These are phyloP conservation scores for Cichladusa arquata DNA, from an alignment of 2,113 vertebrate genomes.

Conservation along the genomic window DNA sequence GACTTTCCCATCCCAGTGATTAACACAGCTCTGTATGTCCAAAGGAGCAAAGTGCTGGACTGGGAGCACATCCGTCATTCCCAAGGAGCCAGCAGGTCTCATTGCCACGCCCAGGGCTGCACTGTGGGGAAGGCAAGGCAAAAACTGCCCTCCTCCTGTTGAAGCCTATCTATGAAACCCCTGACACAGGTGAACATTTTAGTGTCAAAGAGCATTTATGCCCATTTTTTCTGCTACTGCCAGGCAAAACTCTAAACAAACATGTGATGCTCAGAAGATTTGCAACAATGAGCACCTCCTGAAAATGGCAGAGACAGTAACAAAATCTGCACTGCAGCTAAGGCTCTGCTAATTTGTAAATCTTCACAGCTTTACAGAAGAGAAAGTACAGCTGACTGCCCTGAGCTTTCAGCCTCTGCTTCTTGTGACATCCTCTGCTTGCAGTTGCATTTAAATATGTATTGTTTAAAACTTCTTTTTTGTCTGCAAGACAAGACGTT, in stretches of 20 bases:
- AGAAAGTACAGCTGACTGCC: neutral
- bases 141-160: neutral
- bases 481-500: neutral
- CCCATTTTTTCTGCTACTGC: neutral
- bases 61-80: neutral
- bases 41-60: neutral
- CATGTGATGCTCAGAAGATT: neutral
- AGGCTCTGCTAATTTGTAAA: neutral
- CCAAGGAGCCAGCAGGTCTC: neutral
- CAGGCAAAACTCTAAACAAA: neutral
- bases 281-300: neutral
- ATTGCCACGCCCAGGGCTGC: neutral
- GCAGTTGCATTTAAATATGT: neutral
- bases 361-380: neutral
- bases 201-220: neutral
- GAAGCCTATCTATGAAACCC: neutral
- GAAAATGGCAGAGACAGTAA: neutral
- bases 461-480: neutral
- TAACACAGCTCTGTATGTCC: neutral
- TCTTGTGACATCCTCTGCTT: neutral
- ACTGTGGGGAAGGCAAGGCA: neutral
- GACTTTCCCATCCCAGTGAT: neutral
- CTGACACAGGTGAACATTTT: neutral
- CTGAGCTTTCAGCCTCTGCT: neutral
- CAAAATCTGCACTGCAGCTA: neutral